Conservation (phyloP, 2,113 vertebrate genomes). For the Malurus elegans region DNA sequence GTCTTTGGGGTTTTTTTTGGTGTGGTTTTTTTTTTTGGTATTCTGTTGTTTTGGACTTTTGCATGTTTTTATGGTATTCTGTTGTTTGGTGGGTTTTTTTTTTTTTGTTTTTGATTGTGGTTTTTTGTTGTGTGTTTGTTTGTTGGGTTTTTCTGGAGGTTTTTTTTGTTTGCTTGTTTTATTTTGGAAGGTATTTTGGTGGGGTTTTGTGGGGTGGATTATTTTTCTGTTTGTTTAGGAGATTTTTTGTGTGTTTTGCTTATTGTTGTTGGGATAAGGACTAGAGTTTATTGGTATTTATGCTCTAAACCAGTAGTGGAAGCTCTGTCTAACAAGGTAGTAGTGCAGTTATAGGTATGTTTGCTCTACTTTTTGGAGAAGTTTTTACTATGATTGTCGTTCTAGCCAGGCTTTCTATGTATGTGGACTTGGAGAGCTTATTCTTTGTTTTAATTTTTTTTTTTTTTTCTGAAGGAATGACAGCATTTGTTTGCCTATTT, state of each 20-base stretch:
- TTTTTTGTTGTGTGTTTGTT: neutral
- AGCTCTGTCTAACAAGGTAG: neutral
- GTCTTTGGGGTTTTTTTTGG: neutral
- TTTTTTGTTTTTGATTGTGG: neutral
- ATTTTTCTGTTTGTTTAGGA: too few species aligned
- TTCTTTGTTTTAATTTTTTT: rapidly evolving
- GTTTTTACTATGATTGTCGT: rapidly evolving
- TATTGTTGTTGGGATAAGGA: neutral
- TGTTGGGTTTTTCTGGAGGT: neutral
- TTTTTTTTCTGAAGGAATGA: neutral
- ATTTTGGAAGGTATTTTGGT: neutral
- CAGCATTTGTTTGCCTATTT: neutral
- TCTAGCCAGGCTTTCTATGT: neutral
- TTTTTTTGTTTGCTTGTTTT: neutral
- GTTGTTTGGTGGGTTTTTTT: too few species aligned
- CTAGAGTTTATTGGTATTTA: neutral
- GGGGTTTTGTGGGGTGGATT: rapidly evolving
- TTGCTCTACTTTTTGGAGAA: neutral
- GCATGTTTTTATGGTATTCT: neutral
- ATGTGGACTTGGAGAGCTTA: neutral
- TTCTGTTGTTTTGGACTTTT: too few species aligned
- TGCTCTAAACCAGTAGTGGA: rapidly evolving
- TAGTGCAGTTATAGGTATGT: rapidly evolving
- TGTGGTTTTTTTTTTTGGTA: too few species aligned
- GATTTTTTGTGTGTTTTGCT: neutral